phyloP scores from a whole-genome alignment of 2,888 invertebrate species.

The Dolomedes plantarius region DNA sequence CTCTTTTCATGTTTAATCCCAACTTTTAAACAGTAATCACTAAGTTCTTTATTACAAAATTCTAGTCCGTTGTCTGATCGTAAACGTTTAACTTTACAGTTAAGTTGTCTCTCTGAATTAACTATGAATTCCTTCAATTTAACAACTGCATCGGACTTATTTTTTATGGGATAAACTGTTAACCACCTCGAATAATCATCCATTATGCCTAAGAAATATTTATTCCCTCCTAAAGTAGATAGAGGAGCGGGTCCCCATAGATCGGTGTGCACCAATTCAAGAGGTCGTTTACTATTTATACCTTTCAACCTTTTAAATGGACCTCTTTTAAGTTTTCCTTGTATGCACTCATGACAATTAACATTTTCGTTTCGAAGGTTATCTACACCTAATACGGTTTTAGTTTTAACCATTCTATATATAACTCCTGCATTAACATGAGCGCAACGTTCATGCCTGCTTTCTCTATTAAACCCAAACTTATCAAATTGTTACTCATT shows the following conservation, averaged over 20 bases:
- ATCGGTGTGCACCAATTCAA: too few relatives aligned
- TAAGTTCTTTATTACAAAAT: not conserved
- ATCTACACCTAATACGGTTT: not conserved
- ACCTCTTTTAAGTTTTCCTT: not conserved
- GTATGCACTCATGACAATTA: not conserved
- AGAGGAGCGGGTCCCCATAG: not conserved
- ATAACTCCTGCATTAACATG: not conserved
- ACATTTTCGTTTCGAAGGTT: not conserved
- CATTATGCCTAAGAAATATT: not conserved
- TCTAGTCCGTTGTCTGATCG: too few relatives aligned
- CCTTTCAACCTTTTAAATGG: not conserved
- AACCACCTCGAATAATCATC: slow-evolving; percentile 1
- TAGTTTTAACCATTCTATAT: not conserved
- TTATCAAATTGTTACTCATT: not conserved
- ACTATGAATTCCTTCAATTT: not conserved
- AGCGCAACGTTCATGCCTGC: too few relatives aligned
- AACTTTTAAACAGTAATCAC: not conserved
- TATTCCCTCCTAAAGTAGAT: not conserved
- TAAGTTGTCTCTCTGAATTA: not conserved
- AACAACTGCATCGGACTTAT: not conserved
- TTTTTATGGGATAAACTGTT: not conserved
- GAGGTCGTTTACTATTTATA: not conserved
- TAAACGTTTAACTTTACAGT: not conserved
- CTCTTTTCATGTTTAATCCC: not conserved
- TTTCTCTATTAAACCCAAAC: not conserved